Evolutionary conservation across 2,888 invertebrate species (phyloP).

Genomic region (Noctua pronuba): DNA sequence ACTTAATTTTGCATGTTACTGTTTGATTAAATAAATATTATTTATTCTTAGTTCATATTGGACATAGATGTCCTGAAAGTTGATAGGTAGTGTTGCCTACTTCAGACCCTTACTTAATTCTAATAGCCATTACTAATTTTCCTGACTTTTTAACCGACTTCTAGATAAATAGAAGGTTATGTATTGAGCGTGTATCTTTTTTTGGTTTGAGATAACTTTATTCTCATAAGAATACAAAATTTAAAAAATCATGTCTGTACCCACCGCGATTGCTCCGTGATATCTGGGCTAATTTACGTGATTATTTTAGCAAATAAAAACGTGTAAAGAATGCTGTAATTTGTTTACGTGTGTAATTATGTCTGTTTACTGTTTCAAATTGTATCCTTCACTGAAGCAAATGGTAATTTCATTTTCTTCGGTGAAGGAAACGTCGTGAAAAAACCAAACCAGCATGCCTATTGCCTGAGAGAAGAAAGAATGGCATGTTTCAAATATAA

Average conservation of each 20-base stretch:
- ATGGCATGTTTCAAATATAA: not conserved
- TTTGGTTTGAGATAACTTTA: too few species aligned
- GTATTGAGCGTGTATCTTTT: not conserved
- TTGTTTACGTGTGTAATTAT: too few species aligned
- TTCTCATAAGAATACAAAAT: too few species aligned
- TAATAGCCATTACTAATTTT: not conserved
- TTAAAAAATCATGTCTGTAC: not conserved
- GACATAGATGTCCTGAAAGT: not conserved
- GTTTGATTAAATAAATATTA: not conserved
- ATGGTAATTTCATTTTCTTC: too few species aligned
- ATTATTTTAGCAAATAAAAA: not conserved
- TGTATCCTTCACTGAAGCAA: too few species aligned
- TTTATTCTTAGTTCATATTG: not conserved
- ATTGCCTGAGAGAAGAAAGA: too few species aligned
- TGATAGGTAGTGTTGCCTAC: not conserved
- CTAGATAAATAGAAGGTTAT: not conserved
- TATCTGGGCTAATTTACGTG: not conserved
- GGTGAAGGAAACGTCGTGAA: too few species aligned
- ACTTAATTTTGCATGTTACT: not conserved
- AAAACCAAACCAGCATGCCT: too few species aligned
- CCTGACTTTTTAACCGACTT: not conserved
- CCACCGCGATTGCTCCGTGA: not conserved
- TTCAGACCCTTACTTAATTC: not conserved
- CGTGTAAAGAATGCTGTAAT: not conserved
- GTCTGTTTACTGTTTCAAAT: not conserved